Percentiles rank a stretch among this genome's conserved stretches.
phyloP scores from a whole-genome alignment of 2,113 vertebrate species.

The Anhinga anhinga region DNA sequence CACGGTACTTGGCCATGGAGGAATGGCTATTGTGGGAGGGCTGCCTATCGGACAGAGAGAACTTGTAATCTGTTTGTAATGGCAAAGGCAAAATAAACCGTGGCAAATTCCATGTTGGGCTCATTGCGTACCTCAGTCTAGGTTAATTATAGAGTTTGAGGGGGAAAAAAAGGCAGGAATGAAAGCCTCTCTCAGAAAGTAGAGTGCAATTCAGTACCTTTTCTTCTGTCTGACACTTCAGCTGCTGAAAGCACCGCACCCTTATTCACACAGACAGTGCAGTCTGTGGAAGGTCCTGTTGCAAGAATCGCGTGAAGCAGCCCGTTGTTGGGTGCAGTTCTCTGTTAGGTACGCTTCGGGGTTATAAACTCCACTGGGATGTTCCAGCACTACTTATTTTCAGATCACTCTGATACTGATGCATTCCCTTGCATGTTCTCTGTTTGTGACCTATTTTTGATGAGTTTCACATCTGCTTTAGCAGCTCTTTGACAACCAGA shows the following conservation, averaged over 20 bases:
- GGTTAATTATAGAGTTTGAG: background rate
- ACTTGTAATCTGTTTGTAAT: background rate
- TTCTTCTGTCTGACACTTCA: background rate
- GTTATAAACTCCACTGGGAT: background rate
- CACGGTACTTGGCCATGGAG: background rate
- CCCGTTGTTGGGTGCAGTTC: background rate
- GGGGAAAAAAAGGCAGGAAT: background rate
- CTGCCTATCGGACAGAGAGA: background rate
- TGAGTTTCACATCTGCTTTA: slow-evolving; percentile 60
- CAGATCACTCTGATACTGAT: background rate
- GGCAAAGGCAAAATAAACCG: background rate
- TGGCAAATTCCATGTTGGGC: background rate
- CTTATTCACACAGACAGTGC: background rate
- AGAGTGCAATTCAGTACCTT: background rate
- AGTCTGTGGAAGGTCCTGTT: background rate
- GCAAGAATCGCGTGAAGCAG: accelerated
- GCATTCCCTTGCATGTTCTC: slow-evolving; percentile 40
- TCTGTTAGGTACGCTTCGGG: background rate
- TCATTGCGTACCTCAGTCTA: background rate
- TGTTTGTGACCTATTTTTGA: slow-evolving; percentile 54
- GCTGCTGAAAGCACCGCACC: background rate
- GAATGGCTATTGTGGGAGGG: background rate
- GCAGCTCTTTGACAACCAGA: slow-evolving; percentile 58
- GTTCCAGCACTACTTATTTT: slow-evolving; percentile 6
- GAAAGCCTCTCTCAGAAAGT: background rate